Conservation (phyloP, 2,113 vertebrate genomes). For the Forbesichthys papilliferus region DNA sequence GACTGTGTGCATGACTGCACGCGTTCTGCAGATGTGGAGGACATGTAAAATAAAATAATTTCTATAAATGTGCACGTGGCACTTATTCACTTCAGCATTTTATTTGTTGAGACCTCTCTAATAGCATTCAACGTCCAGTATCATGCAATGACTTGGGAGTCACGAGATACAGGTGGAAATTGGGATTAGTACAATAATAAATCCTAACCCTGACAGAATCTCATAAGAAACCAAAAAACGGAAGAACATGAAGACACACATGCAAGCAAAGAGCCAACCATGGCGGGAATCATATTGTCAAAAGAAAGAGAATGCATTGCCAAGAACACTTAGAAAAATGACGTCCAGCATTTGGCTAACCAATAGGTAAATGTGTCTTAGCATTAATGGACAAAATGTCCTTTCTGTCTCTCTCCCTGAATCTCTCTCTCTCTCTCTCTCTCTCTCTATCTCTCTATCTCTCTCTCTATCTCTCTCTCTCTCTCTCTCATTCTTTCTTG, state of each 20-base stretch:
- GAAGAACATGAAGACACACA: conserved; percentile 16
- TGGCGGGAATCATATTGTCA: background rate
- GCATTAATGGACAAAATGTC: conserved; percentile 11
- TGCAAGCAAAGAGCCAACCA: background rate
- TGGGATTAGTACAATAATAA: conserved; percentile 6
- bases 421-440: background rate
- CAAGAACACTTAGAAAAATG: conserved; percentile 15
- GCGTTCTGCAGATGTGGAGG: too few relatives aligned
- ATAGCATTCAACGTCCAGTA: too few relatives aligned
- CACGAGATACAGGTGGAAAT: too few relatives aligned
- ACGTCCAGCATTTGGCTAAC: conserved; percentile 23
- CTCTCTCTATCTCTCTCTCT: conserved; percentile 1
- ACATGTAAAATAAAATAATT: too few relatives aligned
- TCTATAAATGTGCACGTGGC: too few relatives aligned
- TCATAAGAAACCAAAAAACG: background rate
- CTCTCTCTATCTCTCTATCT: background rate
- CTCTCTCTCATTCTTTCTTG: conserved; percentile 31
- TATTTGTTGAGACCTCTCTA: too few relatives aligned
- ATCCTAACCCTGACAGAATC: conserved; percentile 17
- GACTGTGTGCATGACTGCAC: too few relatives aligned
- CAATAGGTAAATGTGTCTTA: conserved; percentile 17
- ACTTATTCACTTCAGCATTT: too few relatives aligned
- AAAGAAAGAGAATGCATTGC: conserved; percentile 4
- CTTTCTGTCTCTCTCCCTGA: background rate
- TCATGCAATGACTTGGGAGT: background rate